Evolutionary conservation across 2,797 vertebrate species (phyloP).

Genomic region (Falco rusticolus): DNA sequence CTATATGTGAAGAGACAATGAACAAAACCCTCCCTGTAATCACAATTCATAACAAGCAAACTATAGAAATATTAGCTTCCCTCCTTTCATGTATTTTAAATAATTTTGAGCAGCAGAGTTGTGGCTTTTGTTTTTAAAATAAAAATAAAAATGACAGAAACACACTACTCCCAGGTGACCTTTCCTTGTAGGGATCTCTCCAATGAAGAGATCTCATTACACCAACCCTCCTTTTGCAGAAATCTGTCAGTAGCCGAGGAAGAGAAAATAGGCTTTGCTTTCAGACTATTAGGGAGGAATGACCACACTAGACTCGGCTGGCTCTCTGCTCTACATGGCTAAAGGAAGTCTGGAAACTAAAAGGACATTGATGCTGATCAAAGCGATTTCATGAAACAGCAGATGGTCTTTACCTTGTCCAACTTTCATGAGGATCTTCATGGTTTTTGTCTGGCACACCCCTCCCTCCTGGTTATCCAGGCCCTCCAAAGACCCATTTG

Average conservation of each 20-base stretch:
- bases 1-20: slow-evolving; percentile 71
- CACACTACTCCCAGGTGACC: slow-evolving; percentile 55
- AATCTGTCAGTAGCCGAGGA: slow-evolving; percentile 60
- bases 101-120: slow-evolving; percentile 66
- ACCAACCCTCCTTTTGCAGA: slow-evolving; percentile 37
- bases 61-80: slow-evolving; percentile 66
- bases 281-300: slow-evolving; percentile 44
- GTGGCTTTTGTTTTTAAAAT: slow-evolving; percentile 65
- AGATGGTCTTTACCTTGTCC: slow-evolving; percentile 93
- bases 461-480: slow-evolving; percentile 98
- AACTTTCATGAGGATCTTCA: slow-evolving; percentile 99
- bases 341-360: slow-evolving; percentile 51
- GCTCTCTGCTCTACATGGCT: slow-evolving; percentile 16
- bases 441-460: slow-evolving; percentile 97
- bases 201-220: slow-evolving; percentile 57
- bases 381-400: slow-evolving; percentile 69
- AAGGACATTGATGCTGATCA: slow-evolving; percentile 54
- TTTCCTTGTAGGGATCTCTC: slow-evolving; percentile 59
- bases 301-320: not conserved
- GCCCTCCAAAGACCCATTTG: slow-evolving; percentile 97
- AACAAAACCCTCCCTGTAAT: slow-evolving; percentile 69
- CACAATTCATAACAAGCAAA: slow-evolving; percentile 67
- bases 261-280: slow-evolving; percentile 66
- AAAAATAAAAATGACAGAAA: slow-evolving; percentile 66
- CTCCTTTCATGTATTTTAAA: slow-evolving; percentile 64